phyloP scores from a whole-genome alignment of 2,888 invertebrate genomes.

The Trichopoda pennipes region DNA sequence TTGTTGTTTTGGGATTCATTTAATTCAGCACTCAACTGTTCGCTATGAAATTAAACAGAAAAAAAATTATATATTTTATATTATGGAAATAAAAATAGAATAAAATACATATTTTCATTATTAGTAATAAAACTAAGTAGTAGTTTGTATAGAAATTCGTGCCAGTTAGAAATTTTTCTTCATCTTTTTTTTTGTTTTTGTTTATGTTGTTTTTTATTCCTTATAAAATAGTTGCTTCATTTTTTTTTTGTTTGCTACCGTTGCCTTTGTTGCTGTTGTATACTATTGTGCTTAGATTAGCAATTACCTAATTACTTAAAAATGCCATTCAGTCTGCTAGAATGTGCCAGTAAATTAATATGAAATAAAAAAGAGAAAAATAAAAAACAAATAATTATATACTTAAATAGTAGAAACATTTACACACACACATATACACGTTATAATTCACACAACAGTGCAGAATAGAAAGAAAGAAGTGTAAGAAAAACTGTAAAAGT shows the following conservation, averaged over 20 bases:
- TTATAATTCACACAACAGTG: neutral
- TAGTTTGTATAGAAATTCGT: conserved; percentile 46
- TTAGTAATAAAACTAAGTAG: conserved; percentile 48
- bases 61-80: conserved; percentile 9
- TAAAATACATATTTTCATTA: conserved; percentile 55
- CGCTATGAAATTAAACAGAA: conserved; percentile 16
- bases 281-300: conserved; percentile 58
- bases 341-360: conserved; percentile 47
- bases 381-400: conserved; percentile 31
- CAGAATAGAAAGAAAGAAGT: conserved; percentile 19
- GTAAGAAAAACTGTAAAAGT: neutral
- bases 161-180: conserved; percentile 34
- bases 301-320: conserved; percentile 72
- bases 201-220: neutral
- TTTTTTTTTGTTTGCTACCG: conserved; percentile 12
- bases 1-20: conserved; percentile 19
- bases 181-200: neutral
- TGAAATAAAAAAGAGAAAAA: conserved; percentile 13
- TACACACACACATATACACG: neutral
- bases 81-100: conserved; percentile 41
- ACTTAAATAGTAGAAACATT: conserved; percentile 16
- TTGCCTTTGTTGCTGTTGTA: conserved; percentile 29
- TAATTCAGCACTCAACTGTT: conserved; percentile 57
- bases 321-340: conserved; percentile 66
- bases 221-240: conserved; percentile 19